Evolutionary conservation across 1,140 invertebrate species (phyloP).

Genomic region (Ceratina japonica): DNA sequence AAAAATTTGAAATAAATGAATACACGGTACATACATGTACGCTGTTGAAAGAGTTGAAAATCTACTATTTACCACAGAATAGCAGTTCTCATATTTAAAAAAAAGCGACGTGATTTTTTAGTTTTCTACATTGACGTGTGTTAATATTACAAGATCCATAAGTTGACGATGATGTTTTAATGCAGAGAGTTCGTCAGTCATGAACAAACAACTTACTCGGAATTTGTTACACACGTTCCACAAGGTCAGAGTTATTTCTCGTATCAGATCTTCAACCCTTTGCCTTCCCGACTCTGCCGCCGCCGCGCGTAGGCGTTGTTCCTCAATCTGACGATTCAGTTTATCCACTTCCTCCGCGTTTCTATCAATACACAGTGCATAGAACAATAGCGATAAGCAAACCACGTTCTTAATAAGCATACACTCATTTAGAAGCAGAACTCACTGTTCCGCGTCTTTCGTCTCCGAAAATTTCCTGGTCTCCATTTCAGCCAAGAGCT

Average conservation of each 20-base stretch:
- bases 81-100: too few species aligned
- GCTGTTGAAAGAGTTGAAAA: too few species aligned
- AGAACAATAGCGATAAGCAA: not conserved
- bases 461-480: conserved; percentile 88
- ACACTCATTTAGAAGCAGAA: conserved; percentile 1
- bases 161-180: too few species aligned
- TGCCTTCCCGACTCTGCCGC: conserved; percentile 75
- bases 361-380: conserved; percentile 71
- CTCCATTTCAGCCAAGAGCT: conserved; percentile 85
- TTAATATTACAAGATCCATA: too few species aligned
- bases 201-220: conserved; percentile 60
- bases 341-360: conserved; percentile 84
- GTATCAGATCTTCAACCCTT: conserved; percentile 74
- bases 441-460: conserved; percentile 89
- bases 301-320: conserved; percentile 75
- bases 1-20: too few species aligned
- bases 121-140: too few species aligned
- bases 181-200: too few species aligned
- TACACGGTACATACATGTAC: too few species aligned
- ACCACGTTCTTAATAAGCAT: too few species aligned
- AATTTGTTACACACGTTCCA: conserved; percentile 69
- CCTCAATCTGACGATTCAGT: conserved; percentile 81
- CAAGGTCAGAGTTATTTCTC: conserved; percentile 65
- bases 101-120: too few species aligned
- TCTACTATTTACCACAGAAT: too few species aligned